phyloP scores from a whole-genome alignment of 2,888 invertebrate genomes.

The Microchrysa polita region DNA sequence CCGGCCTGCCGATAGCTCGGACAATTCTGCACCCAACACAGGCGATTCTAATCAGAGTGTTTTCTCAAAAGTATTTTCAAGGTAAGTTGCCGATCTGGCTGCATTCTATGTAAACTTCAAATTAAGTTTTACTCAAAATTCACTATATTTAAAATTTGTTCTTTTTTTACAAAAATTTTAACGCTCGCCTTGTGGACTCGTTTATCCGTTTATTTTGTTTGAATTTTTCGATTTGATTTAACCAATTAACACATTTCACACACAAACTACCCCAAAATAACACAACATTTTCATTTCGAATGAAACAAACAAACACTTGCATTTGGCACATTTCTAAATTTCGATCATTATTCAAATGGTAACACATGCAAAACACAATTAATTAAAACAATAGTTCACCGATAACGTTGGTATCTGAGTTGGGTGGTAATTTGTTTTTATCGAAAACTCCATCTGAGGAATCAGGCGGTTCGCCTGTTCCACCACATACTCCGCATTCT shows the following conservation, averaged over 20 bases:
- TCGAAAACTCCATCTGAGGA: constrained; percentile 93
- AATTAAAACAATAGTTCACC: constrained; percentile 75
- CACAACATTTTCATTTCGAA: neutral
- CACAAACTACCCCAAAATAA: neutral
- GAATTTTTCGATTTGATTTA: constrained; percentile 4
- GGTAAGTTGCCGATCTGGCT: constrained; percentile 67
- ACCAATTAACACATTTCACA: constrained; percentile 36
- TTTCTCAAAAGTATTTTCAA: constrained; percentile 92
- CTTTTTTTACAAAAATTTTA: constrained; percentile 45
- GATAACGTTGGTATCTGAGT: constrained; percentile 93
- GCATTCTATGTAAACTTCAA: neutral
- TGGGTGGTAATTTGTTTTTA: constrained; percentile 92
- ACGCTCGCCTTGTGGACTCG: constrained; percentile 43
- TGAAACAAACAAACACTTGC: constrained; percentile 31
- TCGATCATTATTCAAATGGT: neutral
- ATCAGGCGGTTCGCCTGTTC: constrained; percentile 74
- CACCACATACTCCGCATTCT: constrained; percentile 73
- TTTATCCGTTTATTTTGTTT: neutral
- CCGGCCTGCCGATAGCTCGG: constrained; percentile 60
- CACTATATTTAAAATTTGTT: constrained; percentile 33
- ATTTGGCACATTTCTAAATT: constrained; percentile 31
- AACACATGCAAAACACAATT: constrained; percentile 15
- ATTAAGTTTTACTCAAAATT: constrained; percentile 23
- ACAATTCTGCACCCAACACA: constrained; percentile 63
- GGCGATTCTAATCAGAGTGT: constrained; percentile 75